phyloP scores from a whole-genome alignment of 1,140 invertebrate genomes.

The Holotrichia oblita region DNA sequence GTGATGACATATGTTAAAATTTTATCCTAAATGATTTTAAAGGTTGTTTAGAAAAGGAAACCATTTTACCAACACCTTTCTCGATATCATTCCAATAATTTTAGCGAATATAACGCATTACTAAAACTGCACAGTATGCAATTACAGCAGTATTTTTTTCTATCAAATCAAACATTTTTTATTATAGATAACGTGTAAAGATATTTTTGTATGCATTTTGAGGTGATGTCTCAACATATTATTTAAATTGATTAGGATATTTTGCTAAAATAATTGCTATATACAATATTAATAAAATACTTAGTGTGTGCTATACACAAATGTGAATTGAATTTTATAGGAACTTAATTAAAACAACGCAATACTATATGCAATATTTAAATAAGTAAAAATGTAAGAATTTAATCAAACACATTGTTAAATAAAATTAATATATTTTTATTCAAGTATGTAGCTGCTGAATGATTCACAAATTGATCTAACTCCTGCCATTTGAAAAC shows the following conservation, averaged over 20 bases:
- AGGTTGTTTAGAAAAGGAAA: neutral
- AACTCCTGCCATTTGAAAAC: too few relatives aligned
- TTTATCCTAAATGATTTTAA: neutral
- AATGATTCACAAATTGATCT: too few relatives aligned
- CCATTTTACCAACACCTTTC: neutral
- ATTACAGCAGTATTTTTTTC: neutral
- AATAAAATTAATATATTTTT: neutral
- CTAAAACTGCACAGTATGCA: neutral
- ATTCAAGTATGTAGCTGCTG: neutral
- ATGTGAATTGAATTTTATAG: neutral
- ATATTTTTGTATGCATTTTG: constrained; percentile 1
- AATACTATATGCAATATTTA: neutral
- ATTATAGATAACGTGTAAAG: neutral
- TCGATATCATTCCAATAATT: neutral
- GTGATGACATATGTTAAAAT: constrained; percentile 5
- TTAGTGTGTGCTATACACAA: neutral
- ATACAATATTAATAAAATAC: neutral
- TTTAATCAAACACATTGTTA: too few relatives aligned
- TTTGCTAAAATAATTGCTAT: neutral
- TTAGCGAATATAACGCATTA: neutral
- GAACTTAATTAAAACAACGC: neutral
- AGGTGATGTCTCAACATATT: neutral
- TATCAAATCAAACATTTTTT: constrained; percentile 6
- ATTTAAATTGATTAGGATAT: neutral
- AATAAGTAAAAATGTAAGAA: too few relatives aligned